These are phyloP conservation scores for Hypolimnas misippus DNA, from an alignment of 2,888 invertebrate species.

Conservation along the genomic window DNA sequence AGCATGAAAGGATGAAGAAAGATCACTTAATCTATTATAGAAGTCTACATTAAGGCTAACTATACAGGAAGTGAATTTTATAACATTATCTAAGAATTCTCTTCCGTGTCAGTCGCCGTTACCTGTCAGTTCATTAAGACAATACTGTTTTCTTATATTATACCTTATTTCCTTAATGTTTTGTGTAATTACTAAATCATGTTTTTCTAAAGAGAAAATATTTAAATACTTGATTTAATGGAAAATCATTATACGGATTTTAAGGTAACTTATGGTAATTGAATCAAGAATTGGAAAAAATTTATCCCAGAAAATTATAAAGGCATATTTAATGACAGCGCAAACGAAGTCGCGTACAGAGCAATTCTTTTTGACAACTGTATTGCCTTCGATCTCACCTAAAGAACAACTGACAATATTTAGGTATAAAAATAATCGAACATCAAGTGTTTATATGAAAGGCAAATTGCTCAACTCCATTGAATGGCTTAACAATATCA, in stretches of 20 bases:
- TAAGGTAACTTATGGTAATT: too few relatives aligned
- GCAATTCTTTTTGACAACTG: too few relatives aligned
- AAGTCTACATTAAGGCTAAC: conserved; percentile 14
- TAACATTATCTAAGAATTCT: conserved; percentile 8
- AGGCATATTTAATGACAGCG: too few relatives aligned
- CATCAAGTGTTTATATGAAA: conserved; percentile 15
- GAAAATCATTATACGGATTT: too few relatives aligned
- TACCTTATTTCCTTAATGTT: background rate
- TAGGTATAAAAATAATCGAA: background rate
- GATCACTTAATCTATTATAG: conserved; percentile 20
- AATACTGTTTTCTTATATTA: background rate
- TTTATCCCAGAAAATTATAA: too few relatives aligned
- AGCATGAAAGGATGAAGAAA: conserved; percentile 16
- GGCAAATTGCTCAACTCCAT: conserved; percentile 29
- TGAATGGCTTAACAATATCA: conserved; percentile 33
- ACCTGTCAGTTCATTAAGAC: background rate
- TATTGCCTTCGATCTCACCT: too few relatives aligned
- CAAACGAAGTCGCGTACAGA: too few relatives aligned
- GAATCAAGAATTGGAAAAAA: too few relatives aligned
- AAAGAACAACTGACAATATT: background rate
- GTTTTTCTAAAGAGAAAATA: too few relatives aligned
- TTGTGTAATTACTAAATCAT: background rate
- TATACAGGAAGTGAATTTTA: conserved; percentile 19
- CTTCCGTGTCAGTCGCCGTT: conserved; percentile 2
- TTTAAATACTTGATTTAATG: too few relatives aligned